Conservation (phyloP, 2,797 vertebrate species). For the Sebastes matsubarae region DNA sequence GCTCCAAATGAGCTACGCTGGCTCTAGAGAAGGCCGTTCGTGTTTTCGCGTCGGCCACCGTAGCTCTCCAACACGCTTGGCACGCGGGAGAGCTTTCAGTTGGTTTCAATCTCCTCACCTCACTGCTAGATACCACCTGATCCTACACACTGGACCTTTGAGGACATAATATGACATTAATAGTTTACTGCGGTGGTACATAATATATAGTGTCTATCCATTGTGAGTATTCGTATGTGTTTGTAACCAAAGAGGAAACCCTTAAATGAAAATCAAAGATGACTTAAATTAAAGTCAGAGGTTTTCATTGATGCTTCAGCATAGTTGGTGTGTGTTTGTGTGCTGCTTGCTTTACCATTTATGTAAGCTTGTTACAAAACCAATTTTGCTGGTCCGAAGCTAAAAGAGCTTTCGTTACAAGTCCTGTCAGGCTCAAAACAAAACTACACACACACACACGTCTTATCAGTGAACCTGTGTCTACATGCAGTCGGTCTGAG, state of each 20-base stretch:
- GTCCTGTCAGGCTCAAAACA: constrained; percentile 22
- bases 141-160: too few species aligned
- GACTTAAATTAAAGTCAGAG: background rate
- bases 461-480: constrained; percentile 23
- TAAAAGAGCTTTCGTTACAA: constrained; percentile 1
- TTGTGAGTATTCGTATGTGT: background rate
- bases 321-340: background rate
- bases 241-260: background rate
- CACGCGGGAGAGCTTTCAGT: too few species aligned
- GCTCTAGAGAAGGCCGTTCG: too few species aligned
- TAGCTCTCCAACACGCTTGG: too few species aligned
- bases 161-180: background rate
- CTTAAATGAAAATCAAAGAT: constrained; percentile 5
- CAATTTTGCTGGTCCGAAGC: constrained; percentile 17
- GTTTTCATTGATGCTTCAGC: constrained; percentile 9
- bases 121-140: too few species aligned
- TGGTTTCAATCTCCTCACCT: too few species aligned
- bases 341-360: constrained; percentile 20
- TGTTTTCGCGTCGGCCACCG: too few species aligned
- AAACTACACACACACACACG: background rate
- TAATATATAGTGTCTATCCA: background rate
- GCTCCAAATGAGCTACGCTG: too few species aligned
- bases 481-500: constrained; percentile 19
- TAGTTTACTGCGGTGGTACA: background rate
- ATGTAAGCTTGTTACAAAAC: constrained; percentile 38